Evolutionary conservation across 2,888 invertebrate species (phyloP).

Genomic region (Neocrepidodera transversa): DNA sequence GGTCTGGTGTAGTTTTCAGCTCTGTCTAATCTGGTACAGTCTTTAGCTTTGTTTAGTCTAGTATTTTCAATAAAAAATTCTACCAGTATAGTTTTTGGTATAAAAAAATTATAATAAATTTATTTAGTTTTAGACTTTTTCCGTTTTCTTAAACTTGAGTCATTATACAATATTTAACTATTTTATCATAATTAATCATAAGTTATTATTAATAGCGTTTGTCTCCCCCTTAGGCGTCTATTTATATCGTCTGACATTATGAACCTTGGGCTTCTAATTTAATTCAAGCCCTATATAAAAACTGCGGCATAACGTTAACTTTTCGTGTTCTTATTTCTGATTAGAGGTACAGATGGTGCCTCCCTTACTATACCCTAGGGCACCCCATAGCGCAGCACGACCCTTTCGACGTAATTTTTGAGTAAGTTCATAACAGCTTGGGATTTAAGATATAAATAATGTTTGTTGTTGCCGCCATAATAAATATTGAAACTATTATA

Average conservation of each 20-base stretch:
- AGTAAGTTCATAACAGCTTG: slow-evolving; percentile 21
- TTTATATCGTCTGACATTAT: slow-evolving; percentile 13
- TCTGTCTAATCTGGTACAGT: too few relatives aligned
- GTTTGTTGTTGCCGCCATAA: slow-evolving; percentile 32
- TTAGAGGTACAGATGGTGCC: slow-evolving; percentile 28
- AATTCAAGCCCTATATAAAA: slow-evolving; percentile 20
- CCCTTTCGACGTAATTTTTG: slow-evolving; percentile 21
- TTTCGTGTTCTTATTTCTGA: slow-evolving; percentile 29
- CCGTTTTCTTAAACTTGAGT: too few relatives aligned
- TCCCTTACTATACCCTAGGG: slow-evolving; percentile 28
- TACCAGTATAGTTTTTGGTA: too few relatives aligned
- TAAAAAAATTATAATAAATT: too few relatives aligned
- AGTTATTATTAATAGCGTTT: neutral
- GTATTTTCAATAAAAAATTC: too few relatives aligned
- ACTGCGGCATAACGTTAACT: slow-evolving; percentile 21
- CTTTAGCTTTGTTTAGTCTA: too few relatives aligned
- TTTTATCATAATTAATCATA: slow-evolving; percentile 2
- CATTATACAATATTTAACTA: neutral
- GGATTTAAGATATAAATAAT: slow-evolving; percentile 26
- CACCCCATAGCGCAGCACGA: slow-evolving; percentile 20
- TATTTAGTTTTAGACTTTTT: too few relatives aligned
- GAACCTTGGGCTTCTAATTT: neutral
- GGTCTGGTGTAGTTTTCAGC: too few relatives aligned
- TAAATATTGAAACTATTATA: slow-evolving; percentile 29
- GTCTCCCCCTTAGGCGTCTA: slow-evolving; percentile 9